Conservation (phyloP, 2,888 invertebrate species). For the Pelosia muscerda region DNA sequence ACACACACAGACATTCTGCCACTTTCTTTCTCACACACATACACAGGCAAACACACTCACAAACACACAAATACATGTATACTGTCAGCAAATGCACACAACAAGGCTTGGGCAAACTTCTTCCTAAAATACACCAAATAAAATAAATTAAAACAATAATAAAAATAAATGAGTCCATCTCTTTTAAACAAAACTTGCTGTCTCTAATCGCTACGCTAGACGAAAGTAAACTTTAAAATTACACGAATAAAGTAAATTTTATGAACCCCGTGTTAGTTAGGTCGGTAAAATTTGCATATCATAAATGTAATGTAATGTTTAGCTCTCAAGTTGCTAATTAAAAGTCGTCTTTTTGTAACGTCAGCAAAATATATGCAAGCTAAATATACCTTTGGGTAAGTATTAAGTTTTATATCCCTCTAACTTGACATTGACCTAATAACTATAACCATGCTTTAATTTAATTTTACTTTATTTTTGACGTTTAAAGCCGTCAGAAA, state of each 20-base stretch:
- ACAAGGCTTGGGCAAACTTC: no score
- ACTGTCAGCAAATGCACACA: no score
- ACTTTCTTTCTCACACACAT: no score
- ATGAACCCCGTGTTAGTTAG: slow-evolving; percentile 53
- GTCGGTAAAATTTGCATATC: slow-evolving; percentile 82
- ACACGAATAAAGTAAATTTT: slow-evolving; percentile 65
- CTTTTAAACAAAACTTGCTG: slow-evolving; percentile 62
- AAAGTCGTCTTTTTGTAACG: slow-evolving; percentile 76
- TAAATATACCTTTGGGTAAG: not conserved
- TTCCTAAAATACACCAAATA: slow-evolving; percentile 48
- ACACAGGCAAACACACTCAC: no score
- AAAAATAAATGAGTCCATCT: slow-evolving; percentile 66
- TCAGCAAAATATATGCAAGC: slow-evolving; percentile 52
- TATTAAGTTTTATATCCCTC: no score
- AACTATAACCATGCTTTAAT: no score
- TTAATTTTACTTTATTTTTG: no score
- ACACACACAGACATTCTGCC: no score
- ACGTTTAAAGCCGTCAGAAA: no score
- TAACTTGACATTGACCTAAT: no score
- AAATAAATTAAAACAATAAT: slow-evolving; percentile 62
- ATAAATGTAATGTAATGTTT: slow-evolving; percentile 86
- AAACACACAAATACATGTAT: no score
- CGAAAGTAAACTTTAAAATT: slow-evolving; percentile 57
- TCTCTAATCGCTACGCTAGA: slow-evolving; percentile 35
- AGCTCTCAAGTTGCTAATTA: slow-evolving; percentile 86